These are phyloP conservation scores for Ceraclea dissimilis DNA, from an alignment of 2,888 invertebrate genomes.

Conservation along the genomic window DNA sequence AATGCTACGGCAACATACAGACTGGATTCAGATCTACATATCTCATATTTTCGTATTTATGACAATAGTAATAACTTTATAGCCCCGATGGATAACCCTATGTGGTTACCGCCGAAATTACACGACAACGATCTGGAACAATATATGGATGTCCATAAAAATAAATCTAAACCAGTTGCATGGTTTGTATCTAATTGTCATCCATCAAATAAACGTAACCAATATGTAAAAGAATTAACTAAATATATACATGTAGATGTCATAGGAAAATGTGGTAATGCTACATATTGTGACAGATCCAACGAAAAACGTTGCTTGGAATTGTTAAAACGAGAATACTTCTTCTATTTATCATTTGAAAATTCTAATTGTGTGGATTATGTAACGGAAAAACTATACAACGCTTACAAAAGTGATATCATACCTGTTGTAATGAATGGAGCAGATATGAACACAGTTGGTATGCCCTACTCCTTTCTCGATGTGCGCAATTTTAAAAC, in stretches of 20 bases:
- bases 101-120: constrained; percentile 28
- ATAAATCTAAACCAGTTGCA: constrained; percentile 43
- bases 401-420: constrained; percentile 38
- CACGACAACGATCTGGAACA: not conserved
- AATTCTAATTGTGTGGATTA: constrained; percentile 63
- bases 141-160: constrained; percentile 8
- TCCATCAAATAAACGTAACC: constrained; percentile 36
- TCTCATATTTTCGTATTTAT: constrained; percentile 36
- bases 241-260: constrained; percentile 53
- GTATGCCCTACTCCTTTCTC: constrained; percentile 56
- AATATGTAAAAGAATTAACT: constrained; percentile 41
- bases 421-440: constrained; percentile 56
- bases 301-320: constrained; percentile 31
- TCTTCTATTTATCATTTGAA: constrained; percentile 61
- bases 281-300: constrained; percentile 29
- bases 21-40: constrained; percentile 42
- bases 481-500: constrained; percentile 50
- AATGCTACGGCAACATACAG: constrained; percentile 52
- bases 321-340: constrained; percentile 49
- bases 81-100: constrained; percentile 29
- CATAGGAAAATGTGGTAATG: constrained; percentile 52
- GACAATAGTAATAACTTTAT: constrained; percentile 30
- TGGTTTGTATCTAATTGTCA: constrained; percentile 52
- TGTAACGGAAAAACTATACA: constrained; percentile 59
- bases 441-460: constrained; percentile 49